Percentiles rank a stretch among this genome's conserved stretches.
Evolutionary conservation across 30 jellyfish, hydroid and myxozoan species (phyloP).

Genomic region (Sanderia malayensis): DNA sequence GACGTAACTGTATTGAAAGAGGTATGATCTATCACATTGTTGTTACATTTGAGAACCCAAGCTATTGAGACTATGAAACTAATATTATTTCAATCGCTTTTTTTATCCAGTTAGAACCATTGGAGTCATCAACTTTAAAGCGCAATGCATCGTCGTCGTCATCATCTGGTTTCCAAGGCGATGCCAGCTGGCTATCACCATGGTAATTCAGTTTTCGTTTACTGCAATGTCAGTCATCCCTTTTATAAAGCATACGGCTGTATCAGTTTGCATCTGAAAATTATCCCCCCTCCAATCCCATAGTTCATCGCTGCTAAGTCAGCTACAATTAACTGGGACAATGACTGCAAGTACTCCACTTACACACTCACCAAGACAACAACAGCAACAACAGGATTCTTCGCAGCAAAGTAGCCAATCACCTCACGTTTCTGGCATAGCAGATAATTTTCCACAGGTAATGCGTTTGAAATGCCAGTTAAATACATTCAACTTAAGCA

Average conservation of each 20-base stretch:
- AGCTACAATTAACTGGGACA: slow-evolving; percentile 42
- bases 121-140: slow-evolving; percentile 25
- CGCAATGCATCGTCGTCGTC: slow-evolving; percentile 17
- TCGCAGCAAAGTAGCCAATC: slow-evolving; percentile 18
- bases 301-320: slow-evolving; percentile 62
- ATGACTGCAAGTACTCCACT: slow-evolving; percentile 50
- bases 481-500: too few species aligned
- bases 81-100: too few species aligned
- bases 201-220: too few species aligned
- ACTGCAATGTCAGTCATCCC: too few species aligned
- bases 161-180: slow-evolving; percentile 60
- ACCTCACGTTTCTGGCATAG: neutral
- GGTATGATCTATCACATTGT: too few species aligned
- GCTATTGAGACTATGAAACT: too few species aligned
- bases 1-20: slow-evolving; percentile 82
- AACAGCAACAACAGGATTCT: neutral
- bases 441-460: slow-evolving; percentile 1
- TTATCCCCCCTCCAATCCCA: too few species aligned
- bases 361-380: slow-evolving; percentile 21
- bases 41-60: too few species aligned
- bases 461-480: too few species aligned
- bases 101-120: slow-evolving; percentile 42
- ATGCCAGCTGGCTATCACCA: slow-evolving; percentile 57
- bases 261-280: neutral
- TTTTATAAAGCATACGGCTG: too few species aligned